Base-by-base conservation (phyloP, 1,140 invertebrate genomes). In the Aphaenogaster rudis region DNA sequence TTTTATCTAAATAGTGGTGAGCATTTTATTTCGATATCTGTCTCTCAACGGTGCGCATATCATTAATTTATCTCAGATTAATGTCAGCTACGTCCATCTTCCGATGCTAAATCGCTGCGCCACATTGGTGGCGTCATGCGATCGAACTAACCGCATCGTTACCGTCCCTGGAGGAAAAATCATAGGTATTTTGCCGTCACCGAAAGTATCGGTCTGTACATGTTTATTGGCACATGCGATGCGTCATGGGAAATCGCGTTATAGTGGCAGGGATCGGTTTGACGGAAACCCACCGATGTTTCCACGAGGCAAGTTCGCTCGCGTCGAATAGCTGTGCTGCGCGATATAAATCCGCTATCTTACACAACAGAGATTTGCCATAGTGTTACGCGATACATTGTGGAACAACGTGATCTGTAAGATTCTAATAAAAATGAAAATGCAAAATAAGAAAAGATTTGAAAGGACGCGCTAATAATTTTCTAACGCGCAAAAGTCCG, bases 161-260 rank as follows among this genome's bases (percentile, higher is more conserved):
- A 84, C 15, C 69, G 54, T 84, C 80, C 80, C 80, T 76, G 39
- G 80, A 84, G 80, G 54, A 84, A 84, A 76, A 84, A 76, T 84
- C 69, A 84, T 84, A 76, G 80, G 71, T 59, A 84, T 84, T 84
- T 76, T 5, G 63, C n/a, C 63, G 33, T 80, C 42, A 84, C 88
- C 86, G 66, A 89, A 90, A 90, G 89, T 90, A 90, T 90, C 87
- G 81, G 86, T 81, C 86, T 88, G 80, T 90, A 80, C 77, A 89
- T 87, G 89, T 90, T 90, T 90, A 90, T 90, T 88, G 88, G 89
- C 88, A 90, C 86, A 87, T 81, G 88, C 88, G 86, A 88, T 78
- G 88, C 89, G 88, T 90, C 89, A 90, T 86, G 86, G 89, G 89
- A 90, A 90, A 90, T 90, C 88, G 89, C 86, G 88, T 90, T 90